Evolutionary conservation across 2,797 vertebrate species (phyloP).

Genomic region (Lagocephalus sceleratus): DNA sequence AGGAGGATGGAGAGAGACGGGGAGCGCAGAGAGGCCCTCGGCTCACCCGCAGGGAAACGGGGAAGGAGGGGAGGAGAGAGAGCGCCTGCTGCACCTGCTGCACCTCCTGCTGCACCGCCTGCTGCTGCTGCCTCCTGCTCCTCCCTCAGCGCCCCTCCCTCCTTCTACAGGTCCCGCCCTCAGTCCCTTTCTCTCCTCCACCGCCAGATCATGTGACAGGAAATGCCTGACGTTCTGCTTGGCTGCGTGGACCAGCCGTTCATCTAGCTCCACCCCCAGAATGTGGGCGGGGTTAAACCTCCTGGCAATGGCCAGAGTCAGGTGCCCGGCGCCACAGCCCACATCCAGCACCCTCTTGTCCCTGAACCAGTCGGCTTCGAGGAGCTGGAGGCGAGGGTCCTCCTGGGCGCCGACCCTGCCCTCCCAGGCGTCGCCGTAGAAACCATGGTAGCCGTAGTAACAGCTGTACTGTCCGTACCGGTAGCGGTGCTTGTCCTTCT

Average conservation of each 20-base stretch:
- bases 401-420: constrained; percentile 66
- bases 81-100: constrained; percentile 15
- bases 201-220: constrained; percentile 77
- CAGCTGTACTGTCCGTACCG: constrained; percentile 82
- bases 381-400: constrained; percentile 76
- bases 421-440: constrained; percentile 47
- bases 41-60: constrained; percentile 76
- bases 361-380: constrained; percentile 83
- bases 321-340: constrained; percentile 86
- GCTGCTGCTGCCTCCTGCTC: not conserved
- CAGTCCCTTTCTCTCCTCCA: constrained; percentile 10
- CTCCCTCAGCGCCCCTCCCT: not conserved
- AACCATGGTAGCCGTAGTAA: constrained; percentile 83
- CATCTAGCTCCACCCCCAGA: constrained; percentile 87
- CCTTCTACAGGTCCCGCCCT: no score
- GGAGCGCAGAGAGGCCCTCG: constrained; percentile 82
- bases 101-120: not conserved
- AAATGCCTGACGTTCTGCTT: constrained; percentile 87
- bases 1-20: constrained; percentile 43
- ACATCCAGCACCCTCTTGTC: constrained; percentile 83
- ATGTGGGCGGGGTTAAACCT: constrained; percentile 80
- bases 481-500: constrained; percentile 63
- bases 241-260: constrained; percentile 77
- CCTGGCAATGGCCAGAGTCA: constrained; percentile 81
- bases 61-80: constrained; percentile 57